phyloP scores from a whole-genome alignment of 2,888 invertebrate genomes.

The Rosalia funebris region DNA sequence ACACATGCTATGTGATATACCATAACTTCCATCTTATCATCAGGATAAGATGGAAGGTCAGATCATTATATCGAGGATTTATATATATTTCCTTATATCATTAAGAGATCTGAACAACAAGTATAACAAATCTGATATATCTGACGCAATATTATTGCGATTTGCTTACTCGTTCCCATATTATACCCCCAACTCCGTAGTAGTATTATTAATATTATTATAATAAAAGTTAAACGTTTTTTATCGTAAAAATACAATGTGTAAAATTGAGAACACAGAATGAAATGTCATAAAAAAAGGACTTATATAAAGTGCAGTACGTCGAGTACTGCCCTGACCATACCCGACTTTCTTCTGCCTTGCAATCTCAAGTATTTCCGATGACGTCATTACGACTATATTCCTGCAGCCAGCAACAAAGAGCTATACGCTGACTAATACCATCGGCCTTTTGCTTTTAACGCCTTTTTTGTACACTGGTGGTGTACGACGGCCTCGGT shows the following conservation, averaged over 20 bases:
- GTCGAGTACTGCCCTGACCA: constrained; percentile 9
- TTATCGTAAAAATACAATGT: background rate
- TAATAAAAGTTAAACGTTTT: background rate
- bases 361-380: constrained; percentile 51
- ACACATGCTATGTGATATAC: too few relatives aligned
- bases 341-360: constrained; percentile 34
- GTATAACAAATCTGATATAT: too few relatives aligned
- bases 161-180: too few relatives aligned
- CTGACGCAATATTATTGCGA: too few relatives aligned
- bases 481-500: constrained; percentile 14
- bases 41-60: too few relatives aligned
- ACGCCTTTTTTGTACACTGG: constrained; percentile 23
- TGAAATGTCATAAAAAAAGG: too few relatives aligned
- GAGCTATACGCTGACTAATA: constrained; percentile 22
- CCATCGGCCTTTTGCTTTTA: constrained; percentile 20
- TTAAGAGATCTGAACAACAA: too few relatives aligned
- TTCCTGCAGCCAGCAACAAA: constrained; percentile 21
- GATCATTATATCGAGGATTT: too few relatives aligned
- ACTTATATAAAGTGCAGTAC: too few relatives aligned
- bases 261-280: background rate
- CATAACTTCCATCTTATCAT: too few relatives aligned
- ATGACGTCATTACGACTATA: constrained; percentile 43
- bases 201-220: background rate
- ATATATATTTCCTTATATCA: too few relatives aligned
- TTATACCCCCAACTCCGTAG: too few relatives aligned